Evolutionary conservation across 2,888 invertebrate species (phyloP).

Genomic region (Agrenia bidenticulata): DNA sequence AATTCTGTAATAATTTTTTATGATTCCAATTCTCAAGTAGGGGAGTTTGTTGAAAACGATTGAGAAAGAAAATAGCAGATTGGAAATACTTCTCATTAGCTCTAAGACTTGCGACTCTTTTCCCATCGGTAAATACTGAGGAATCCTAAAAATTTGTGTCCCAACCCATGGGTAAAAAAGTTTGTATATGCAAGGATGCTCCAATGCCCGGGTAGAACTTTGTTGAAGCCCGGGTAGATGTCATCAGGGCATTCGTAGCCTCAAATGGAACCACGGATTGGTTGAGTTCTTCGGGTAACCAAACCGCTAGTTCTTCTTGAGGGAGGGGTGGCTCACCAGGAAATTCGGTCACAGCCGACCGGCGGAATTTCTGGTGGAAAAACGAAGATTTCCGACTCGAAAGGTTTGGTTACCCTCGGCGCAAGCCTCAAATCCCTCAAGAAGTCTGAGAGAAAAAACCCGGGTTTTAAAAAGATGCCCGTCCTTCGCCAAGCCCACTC

Average conservation of each 20-base stretch:
- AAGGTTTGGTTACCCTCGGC: conserved; percentile 28
- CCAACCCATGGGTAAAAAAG: no score
- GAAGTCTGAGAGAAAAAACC: conserved; percentile 8
- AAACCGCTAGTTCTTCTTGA: conserved; percentile 24
- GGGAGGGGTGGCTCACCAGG: not conserved
- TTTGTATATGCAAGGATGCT: no score
- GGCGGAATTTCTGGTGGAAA: conserved; percentile 24
- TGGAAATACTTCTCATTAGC: no score
- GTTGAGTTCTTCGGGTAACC: conserved; percentile 36
- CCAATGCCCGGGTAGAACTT: not conserved
- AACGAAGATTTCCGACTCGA: conserved; percentile 36
- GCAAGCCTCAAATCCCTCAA: conserved; percentile 48
- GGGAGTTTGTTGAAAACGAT: no score
- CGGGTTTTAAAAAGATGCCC: conserved; percentile 8
- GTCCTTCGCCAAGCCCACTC: conserved; percentile 17
- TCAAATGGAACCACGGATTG: conserved; percentile 49
- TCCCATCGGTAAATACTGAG: no score
- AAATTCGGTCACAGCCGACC: conserved; percentile 2
- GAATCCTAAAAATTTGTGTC: no score
- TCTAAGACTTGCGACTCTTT: no score
- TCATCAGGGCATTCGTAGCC: conserved; percentile 23
- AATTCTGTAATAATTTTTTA: no score
- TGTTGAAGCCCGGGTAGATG: conserved; percentile 4
- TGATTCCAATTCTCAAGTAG: no score
- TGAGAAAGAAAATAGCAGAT: no score